phyloP scores from a whole-genome alignment of 2,797 vertebrate species.

The Antrozous pallidus region DNA sequence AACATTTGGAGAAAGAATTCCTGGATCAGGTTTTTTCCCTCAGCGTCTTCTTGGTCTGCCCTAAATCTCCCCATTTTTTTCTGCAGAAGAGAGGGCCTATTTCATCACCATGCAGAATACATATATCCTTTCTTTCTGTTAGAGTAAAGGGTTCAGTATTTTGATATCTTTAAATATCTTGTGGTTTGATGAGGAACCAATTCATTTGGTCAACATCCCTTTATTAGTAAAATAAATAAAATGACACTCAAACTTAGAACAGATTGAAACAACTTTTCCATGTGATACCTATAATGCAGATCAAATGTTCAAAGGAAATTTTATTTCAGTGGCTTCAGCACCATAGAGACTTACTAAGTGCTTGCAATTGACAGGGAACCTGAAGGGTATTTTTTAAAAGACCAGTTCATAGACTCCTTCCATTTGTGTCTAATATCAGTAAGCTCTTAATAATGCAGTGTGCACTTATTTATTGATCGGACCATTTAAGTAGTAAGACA shows the following conservation, averaged over 20 bases:
- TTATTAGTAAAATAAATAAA: neutral
- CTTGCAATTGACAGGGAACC: neutral
- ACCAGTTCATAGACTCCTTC: neutral
- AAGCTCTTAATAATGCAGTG: constrained; percentile 72
- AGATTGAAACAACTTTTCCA: neutral
- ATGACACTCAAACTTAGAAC: neutral
- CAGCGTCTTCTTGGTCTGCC: neutral
- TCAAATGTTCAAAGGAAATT: neutral
- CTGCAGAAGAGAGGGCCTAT: neutral
- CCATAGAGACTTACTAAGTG: neutral
- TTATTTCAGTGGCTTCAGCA: neutral
- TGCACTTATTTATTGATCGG: constrained; percentile 83
- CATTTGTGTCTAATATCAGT: constrained; percentile 61
- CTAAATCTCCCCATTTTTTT: neutral
- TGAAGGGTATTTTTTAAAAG: neutral
- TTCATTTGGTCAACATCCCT: neutral
- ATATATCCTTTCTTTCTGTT: neutral
- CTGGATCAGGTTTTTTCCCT: neutral
- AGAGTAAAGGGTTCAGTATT: neutral
- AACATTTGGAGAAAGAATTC: neutral
- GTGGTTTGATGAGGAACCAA: constrained; percentile 15
- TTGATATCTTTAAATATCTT: constrained; percentile 16
- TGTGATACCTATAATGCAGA: neutral
- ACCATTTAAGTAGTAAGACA: constrained; percentile 76
- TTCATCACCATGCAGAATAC: neutral